Evolutionary conservation across 2,888 invertebrate species (phyloP).

Genomic region (Mesorhabditis belari): DNA sequence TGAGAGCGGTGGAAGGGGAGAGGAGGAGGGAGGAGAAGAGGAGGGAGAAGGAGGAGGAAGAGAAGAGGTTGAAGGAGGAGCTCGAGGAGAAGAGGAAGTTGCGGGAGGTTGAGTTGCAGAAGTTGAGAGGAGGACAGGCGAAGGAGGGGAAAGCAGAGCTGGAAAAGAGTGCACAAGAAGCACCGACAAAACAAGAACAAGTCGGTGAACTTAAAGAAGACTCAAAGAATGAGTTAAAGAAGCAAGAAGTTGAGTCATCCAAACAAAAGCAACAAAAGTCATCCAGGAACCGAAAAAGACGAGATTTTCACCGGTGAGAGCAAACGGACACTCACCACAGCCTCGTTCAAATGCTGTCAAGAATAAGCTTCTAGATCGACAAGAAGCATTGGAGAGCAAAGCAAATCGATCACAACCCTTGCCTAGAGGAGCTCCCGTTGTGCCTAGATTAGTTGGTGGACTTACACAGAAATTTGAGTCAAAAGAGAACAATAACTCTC

Average conservation of each 20-base stretch:
- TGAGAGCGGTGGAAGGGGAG: neutral
- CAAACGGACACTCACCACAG: neutral
- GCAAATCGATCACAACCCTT: neutral
- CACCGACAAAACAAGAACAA: too few relatives aligned
- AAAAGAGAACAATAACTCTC: too few relatives aligned
- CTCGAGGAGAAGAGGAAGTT: neutral
- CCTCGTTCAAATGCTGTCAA: neutral
- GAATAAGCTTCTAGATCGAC: neutral
- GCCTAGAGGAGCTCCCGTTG: neutral
- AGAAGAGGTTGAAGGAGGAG: slow-evolving; percentile 3
- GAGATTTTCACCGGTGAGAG: neutral
- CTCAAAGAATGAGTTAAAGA: neutral
- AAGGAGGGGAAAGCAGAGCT: too few relatives aligned
- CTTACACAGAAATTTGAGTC: neutral
- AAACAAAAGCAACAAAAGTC: neutral
- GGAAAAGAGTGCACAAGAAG: too few relatives aligned
- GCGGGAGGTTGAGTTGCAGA: neutral
- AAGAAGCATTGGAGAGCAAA: neutral
- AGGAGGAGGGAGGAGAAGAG: slow-evolving; percentile 2
- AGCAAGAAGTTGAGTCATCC: neutral
- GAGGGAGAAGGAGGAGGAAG: neutral
- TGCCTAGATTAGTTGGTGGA: neutral
- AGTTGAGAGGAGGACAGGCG: neutral
- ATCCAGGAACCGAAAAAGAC: neutral
- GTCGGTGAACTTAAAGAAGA: too few relatives aligned